A percentile compares a stretch with the other conserved stretches of the same genome.
Conservation (phyloP, 2,888 invertebrate genomes). For the Tipula confusa region DNA sequence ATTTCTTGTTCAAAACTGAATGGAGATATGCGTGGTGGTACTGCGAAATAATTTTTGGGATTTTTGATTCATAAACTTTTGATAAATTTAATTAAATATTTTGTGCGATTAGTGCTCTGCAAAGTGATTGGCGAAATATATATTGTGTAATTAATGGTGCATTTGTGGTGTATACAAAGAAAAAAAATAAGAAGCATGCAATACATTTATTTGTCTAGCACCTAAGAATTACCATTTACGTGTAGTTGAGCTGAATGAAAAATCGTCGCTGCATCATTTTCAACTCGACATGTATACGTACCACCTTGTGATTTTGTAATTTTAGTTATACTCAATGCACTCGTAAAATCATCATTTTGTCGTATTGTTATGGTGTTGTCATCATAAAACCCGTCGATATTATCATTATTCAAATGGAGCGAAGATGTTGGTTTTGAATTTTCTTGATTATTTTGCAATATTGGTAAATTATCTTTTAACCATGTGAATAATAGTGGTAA, state of each 20-base stretch:
- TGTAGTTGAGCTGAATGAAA: conserved; percentile 57
- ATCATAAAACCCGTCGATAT: conserved; percentile 40
- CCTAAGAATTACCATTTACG: conserved; percentile 53
- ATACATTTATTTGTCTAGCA: neutral
- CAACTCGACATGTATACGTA: conserved; percentile 57
- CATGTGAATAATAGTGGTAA: conserved; percentile 60
- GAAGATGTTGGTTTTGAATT: conserved; percentile 34
- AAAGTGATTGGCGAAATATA: neutral
- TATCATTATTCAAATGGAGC: conserved; percentile 43
- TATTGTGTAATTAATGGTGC: neutral
- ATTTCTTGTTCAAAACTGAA: conserved; percentile 76
- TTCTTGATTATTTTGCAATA: conserved; percentile 42
- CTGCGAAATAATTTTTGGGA: conserved; percentile 55
- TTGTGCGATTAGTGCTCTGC: neutral
- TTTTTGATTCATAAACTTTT: neutral
- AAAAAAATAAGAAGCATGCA: neutral
- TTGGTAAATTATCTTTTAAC: conserved; percentile 57
- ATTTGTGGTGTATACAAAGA: neutral
- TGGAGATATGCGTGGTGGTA: conserved; percentile 74
- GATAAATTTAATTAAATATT: neutral
- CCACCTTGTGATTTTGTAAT: conserved; percentile 56
- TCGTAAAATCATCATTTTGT: conserved; percentile 58
- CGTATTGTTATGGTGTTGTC: conserved; percentile 50
- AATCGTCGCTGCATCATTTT: conserved; percentile 57
- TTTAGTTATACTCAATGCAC: conserved; percentile 57